Evolutionary conservation across 2,113 vertebrate species (phyloP).

Genomic region (Gnathonemus longibarbis): DNA sequence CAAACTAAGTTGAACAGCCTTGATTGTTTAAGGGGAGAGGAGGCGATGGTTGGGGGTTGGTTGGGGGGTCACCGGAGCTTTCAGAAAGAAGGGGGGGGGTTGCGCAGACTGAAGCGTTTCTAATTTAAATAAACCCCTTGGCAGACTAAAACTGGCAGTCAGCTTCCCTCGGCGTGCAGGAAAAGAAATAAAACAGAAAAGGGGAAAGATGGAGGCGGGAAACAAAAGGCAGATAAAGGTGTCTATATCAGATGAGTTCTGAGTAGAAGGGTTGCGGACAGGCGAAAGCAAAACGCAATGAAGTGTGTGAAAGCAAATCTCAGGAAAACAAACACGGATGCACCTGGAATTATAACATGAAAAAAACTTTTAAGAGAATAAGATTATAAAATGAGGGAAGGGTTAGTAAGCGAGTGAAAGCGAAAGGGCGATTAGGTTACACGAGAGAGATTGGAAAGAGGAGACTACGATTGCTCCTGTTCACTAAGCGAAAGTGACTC

Average conservation of each 20-base stretch:
- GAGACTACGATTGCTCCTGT: neutral
- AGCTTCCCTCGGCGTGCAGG: constrained; percentile 60
- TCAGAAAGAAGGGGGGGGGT: constrained; percentile 38
- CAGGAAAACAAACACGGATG: constrained; percentile 20
- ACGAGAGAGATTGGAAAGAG: neutral
- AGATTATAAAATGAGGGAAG: constrained; percentile 5
- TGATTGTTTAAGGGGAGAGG: constrained; percentile 52
- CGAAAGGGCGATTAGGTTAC: neutral
- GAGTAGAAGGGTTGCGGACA: constrained; percentile 42
- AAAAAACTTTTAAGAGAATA: neutral
- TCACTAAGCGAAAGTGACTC: neutral
- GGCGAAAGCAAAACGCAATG: constrained; percentile 15
- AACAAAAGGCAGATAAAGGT: constrained; percentile 55
- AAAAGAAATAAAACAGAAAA: constrained; percentile 48
- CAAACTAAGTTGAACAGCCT: constrained; percentile 61
- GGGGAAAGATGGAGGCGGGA: constrained; percentile 24
- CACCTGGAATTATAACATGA: neutral
- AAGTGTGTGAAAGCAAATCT: constrained; percentile 36
- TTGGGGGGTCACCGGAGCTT: constrained; percentile 47
- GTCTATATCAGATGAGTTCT: constrained; percentile 54
- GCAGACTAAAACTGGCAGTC: constrained; percentile 71
- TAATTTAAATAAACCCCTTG: constrained; percentile 75
- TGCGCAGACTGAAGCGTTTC: constrained; percentile 64
- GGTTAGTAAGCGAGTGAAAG: neutral
- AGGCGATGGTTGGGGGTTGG: constrained; percentile 51